Conservation (phyloP, 2,797 vertebrate species). For the Neosilurus mollespiculum region DNA sequence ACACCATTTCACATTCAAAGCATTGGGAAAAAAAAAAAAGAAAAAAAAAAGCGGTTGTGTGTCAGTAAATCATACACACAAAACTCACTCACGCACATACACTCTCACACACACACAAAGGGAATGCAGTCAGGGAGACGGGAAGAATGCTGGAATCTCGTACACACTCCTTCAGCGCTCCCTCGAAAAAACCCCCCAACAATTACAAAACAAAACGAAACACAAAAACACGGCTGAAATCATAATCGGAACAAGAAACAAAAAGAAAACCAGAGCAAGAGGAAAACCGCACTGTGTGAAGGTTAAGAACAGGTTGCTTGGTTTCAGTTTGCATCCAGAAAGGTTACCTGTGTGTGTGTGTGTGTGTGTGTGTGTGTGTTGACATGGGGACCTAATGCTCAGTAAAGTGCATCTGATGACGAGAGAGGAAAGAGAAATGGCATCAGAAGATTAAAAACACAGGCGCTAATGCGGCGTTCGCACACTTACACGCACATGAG, state of each 20-base stretch:
- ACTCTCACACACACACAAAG: constrained; percentile 61
- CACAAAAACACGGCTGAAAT: constrained; percentile 51
- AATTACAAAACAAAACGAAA: constrained; percentile 26
- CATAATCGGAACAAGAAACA: constrained; percentile 28
- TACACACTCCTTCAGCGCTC: constrained; percentile 54
- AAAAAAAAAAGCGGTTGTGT: constrained; percentile 51
- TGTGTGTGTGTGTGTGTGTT: constrained; percentile 43
- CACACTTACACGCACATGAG: constrained; percentile 80
- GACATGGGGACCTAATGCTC: constrained; percentile 76
- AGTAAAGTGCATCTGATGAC: constrained; percentile 83
- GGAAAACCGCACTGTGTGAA: constrained; percentile 55
- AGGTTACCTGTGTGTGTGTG: not conserved
- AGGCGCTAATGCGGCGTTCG: constrained; percentile 77
- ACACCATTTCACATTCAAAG: constrained; percentile 55
- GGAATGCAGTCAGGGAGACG: constrained; percentile 73
- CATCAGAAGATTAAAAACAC: constrained; percentile 45
- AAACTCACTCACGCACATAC: constrained; percentile 34
- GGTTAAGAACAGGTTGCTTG: constrained; percentile 58
- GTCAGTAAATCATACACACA: constrained; percentile 49
- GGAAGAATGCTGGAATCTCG: constrained; percentile 64
- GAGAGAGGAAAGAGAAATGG: constrained; percentile 50
- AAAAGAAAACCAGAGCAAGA: constrained; percentile 42
- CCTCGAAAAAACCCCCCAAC: constrained; percentile 1
- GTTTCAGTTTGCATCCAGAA: constrained; percentile 59
- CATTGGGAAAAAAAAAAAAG: constrained; percentile 48